phyloP scores from a whole-genome alignment of 2,797 vertebrate genomes.

The Enteromius viviparus region DNA sequence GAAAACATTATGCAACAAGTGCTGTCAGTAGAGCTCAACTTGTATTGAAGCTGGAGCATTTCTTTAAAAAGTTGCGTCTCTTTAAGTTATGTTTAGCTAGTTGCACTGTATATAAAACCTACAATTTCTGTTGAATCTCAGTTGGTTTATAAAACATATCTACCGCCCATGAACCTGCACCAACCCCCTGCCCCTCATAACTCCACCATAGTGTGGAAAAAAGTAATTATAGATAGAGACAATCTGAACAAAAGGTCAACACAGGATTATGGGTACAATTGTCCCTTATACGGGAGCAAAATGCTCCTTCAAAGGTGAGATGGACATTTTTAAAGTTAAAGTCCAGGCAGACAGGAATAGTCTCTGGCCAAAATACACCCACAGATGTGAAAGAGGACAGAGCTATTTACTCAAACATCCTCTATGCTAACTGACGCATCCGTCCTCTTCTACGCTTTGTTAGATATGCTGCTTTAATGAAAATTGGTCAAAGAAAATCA shows the following conservation, averaged over 20 bases:
- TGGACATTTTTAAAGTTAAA: slow-evolving; percentile 70
- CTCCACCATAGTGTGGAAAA: slow-evolving; percentile 66
- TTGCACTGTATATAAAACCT: slow-evolving; percentile 21
- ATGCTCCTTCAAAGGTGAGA: slow-evolving; percentile 73
- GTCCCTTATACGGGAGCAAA: slow-evolving; percentile 69
- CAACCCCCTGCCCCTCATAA: slow-evolving; percentile 43
- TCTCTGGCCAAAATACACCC: slow-evolving; percentile 16
- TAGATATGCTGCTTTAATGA: slow-evolving; percentile 1
- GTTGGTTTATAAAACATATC: slow-evolving; percentile 64
- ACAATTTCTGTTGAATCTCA: slow-evolving; percentile 33
- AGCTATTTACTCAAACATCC: background rate
- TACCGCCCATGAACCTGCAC: slow-evolving; percentile 59
- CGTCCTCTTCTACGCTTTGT: slow-evolving; percentile 7
- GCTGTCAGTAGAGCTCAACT: background rate
- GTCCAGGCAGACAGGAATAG: slow-evolving; percentile 51
- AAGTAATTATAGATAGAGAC: slow-evolving; percentile 79
- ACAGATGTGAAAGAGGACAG: slow-evolving; percentile 24
- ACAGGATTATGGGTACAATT: slow-evolving; percentile 57
- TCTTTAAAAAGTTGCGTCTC: background rate
- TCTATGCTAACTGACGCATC: background rate
- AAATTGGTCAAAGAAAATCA: slow-evolving; percentile 17
- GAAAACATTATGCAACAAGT: background rate
- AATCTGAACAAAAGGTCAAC: slow-evolving; percentile 70
- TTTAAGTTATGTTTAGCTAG: background rate
- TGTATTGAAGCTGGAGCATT: background rate